These are phyloP conservation scores for Anguilla megastoma DNA, from an alignment of 2,797 vertebrate species.

Conservation along the genomic window DNA sequence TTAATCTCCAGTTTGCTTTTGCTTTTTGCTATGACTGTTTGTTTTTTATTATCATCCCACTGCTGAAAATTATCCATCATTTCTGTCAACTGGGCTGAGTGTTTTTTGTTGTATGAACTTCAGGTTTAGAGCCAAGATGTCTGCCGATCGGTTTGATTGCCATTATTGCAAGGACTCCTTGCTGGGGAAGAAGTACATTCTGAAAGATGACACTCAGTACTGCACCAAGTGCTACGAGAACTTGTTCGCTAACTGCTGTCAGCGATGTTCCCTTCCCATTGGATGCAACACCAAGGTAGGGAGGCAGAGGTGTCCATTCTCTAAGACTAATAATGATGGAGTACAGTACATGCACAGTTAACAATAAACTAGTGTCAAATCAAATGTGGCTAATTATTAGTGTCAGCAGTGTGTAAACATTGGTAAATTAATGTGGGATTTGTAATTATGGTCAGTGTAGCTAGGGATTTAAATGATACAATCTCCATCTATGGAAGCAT, in stretches of 20 bases:
- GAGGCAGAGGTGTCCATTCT: background rate
- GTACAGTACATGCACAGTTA: background rate
- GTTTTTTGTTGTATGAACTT: conserved; percentile 52
- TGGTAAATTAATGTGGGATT: background rate
- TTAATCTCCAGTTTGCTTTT: background rate
- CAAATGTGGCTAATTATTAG: background rate
- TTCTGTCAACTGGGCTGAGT: background rate
- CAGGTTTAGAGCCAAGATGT: conserved; percentile 73
- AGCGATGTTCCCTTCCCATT: conserved; percentile 83
- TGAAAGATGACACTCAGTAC: conserved; percentile 86
- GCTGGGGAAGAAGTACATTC: conserved; percentile 86
- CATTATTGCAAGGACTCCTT: conserved; percentile 89
- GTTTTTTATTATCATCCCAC: background rate
- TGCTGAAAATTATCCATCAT: background rate
- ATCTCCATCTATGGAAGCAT: background rate
- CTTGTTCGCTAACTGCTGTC: conserved; percentile 87
- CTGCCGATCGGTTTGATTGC: conserved; percentile 77
- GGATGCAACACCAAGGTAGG: conserved; percentile 87
- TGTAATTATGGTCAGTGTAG: background rate
- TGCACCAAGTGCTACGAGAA: conserved; percentile 89
- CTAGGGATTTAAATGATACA: background rate
- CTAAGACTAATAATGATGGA: background rate
- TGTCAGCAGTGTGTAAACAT: background rate
- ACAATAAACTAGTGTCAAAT: background rate
- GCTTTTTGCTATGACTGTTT: background rate